phyloP scores from a whole-genome alignment of 2,113 vertebrate genomes.

The Mola mola region DNA sequence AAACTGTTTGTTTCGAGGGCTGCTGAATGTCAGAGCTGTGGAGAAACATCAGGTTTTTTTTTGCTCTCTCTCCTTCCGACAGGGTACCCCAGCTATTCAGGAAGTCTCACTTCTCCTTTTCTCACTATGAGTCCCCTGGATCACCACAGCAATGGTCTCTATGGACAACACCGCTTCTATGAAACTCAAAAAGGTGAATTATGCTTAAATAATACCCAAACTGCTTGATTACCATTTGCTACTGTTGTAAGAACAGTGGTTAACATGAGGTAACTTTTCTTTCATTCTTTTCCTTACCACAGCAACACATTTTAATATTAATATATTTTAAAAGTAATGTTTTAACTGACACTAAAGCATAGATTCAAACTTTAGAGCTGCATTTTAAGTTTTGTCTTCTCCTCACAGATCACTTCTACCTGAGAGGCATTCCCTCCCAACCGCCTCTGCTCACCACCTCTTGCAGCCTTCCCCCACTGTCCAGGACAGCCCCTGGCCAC shows the following conservation, averaged over 20 bases:
- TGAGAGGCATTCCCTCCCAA: constrained; percentile 92
- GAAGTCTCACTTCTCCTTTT: constrained; percentile 95
- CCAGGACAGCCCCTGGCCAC: constrained; percentile 84
- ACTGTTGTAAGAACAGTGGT: constrained; percentile 18
- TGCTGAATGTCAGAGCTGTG: constrained; percentile 67
- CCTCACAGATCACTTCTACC: constrained; percentile 93
- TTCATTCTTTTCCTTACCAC: not conserved
- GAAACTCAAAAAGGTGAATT: constrained; percentile 92
- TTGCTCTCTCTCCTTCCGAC: constrained; percentile 71
- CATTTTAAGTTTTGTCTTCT: not conserved
- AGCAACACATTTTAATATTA: not conserved
- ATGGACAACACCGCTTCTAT: constrained; percentile 96
- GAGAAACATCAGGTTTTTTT: constrained; percentile 68
- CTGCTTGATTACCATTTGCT: constrained; percentile 47
- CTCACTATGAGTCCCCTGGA: constrained; percentile 97
- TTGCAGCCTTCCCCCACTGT: constrained; percentile 88
- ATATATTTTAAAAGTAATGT: not conserved
- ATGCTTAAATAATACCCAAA: constrained; percentile 24
- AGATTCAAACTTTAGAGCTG: not conserved
- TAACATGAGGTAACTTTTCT: not conserved
- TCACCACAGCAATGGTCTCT: constrained; percentile 95
- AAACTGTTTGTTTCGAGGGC: constrained; percentile 75
- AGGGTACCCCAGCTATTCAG: constrained; percentile 95
- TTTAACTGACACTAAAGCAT: not conserved
- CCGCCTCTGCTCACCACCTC: constrained; percentile 89